Evolutionary conservation across 2,797 vertebrate genomes (phyloP), one percentile per base, ranked within the genome.

Genomic region (Pipistrellus pipistrellus): DNA sequence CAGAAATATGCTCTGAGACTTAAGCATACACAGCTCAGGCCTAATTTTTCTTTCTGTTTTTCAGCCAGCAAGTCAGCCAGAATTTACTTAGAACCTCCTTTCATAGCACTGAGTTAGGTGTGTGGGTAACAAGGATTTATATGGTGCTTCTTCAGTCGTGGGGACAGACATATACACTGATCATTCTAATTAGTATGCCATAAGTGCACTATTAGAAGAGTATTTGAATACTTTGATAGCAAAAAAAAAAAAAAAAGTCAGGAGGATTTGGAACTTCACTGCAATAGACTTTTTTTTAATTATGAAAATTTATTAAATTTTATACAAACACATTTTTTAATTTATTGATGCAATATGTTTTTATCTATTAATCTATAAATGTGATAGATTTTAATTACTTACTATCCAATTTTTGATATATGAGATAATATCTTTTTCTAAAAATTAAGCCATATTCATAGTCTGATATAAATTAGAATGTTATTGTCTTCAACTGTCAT

Each of bases 221-320:
- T 23, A 75, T 92, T 44, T 71, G 59, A 13, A 80, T 62, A 41
- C n/a, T 85, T 53, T 21, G 72, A 30, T 41, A 53, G 23, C 12
- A 57, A 73, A 73, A 59, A 18, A 83, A 59, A 12, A 27, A 27
- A 27, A 4, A 38, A 38, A 4, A 27, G 14, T 57, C 35, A 59
- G 23, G 30, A 76, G 77, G n/a, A 48, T 80, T 80, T 51, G 25
- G 32, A 38, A 1, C 62, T 94, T 85, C 3, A 11, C 3, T 25
- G 23, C 10, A 15, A 1, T 77, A 38, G 48, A 82, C 2, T 8
- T 73, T 88, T 72, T 80, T 15, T 8, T 5, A 91, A 57, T 77
- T 57, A 62, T 62, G 12, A 62, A 41, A 78, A 71, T 87, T 90
- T 62, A 88, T 87, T 69, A n/a, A 57, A 59, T 76, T 93, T 90